Evolutionary conservation across 2,888 invertebrate species (phyloP), one percentile per base, ranked within the genome.

Genomic region (Apocheima hispidaria): DNA sequence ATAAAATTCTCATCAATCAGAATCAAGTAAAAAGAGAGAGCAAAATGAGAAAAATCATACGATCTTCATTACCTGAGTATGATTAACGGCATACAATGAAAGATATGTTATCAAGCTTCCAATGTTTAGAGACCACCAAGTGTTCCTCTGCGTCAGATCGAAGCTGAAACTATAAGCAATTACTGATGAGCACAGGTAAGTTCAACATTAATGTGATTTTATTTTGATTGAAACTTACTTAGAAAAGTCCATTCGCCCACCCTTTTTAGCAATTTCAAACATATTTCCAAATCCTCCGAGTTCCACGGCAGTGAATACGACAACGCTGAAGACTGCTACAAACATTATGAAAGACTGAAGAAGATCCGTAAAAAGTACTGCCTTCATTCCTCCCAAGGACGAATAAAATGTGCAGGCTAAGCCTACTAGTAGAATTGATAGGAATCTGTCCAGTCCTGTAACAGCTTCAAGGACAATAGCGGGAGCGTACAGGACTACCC

Each of bases 401-500:
- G 97, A 97, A 76, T 98, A 98, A 81, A 97, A 96, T 0, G 97
- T 96, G 79, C 97, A 97, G 2, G 96, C 97, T 40, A 96, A 77
- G 0, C 96, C 96, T 55, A 96, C 95, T 0, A 94, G 93, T 56
- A 97, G 81, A 68, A 97, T 96, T 1, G 97, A 97, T 67, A 94
- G 90, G 18, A 94, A 82, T 86, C 95, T 94, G 64, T 94, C 94
- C 4, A 97, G 88, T 14, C 97, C 97, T 1, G 97, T 97, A 21
- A 97, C 96, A 1, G 98, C 95, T 83, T 96, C 96, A 18, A 99
- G 84, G 0, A 98, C 98, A 68, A 99, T 92, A 0, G 99, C 96
- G 1, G 99, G 99, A 0, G 98, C 98, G 84, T 97, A 99, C 12
- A 99, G 88, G 14, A 98, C 99, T 70, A 99, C 96, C 0, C 98